Evolutionary conservation across 2,888 invertebrate species (phyloP).

Genomic region (Hylaea fasciaria): DNA sequence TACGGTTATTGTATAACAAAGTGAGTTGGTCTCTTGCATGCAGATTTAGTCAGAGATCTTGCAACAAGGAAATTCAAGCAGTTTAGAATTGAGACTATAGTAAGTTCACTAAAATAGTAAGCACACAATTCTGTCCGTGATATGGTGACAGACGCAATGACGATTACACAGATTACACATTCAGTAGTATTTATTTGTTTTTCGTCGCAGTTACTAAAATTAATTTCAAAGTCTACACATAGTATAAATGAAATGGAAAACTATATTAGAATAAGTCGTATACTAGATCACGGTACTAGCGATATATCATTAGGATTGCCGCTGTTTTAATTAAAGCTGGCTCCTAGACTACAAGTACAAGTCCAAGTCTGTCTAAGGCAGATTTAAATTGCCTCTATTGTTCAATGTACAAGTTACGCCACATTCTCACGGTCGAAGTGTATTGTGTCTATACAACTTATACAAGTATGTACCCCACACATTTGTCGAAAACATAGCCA

Average conservation of each 20-base stretch:
- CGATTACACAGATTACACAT: too few species aligned
- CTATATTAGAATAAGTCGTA: too few species aligned
- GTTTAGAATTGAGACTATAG: neutral
- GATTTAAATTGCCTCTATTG: conserved; percentile 73
- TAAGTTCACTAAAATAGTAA: neutral
- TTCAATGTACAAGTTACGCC: conserved; percentile 69
- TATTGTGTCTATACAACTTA: conserved; percentile 43
- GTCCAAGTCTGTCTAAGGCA: conserved; percentile 67
- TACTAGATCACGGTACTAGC: too few species aligned
- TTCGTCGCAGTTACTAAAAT: too few species aligned
- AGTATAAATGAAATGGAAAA: too few species aligned
- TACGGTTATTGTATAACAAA: conserved; percentile 25
- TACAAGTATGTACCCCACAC: conserved; percentile 9
- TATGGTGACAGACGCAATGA: too few species aligned
- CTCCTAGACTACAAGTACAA: conserved; percentile 44
- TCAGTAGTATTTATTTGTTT: too few species aligned
- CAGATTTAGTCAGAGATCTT: conserved; percentile 20
- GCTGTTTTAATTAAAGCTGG: neutral
- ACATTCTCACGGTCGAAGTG: conserved; percentile 71
- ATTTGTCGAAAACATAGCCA: conserved; percentile 8
- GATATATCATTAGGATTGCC: too few species aligned
- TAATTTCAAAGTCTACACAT: too few species aligned
- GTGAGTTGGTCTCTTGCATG: conserved; percentile 22
- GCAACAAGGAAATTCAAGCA: conserved; percentile 7
- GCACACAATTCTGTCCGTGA: too few species aligned